Base-by-base conservation (phyloP, 2,797 vertebrate genomes). In the Melanotaenia maccullochi region DNA sequence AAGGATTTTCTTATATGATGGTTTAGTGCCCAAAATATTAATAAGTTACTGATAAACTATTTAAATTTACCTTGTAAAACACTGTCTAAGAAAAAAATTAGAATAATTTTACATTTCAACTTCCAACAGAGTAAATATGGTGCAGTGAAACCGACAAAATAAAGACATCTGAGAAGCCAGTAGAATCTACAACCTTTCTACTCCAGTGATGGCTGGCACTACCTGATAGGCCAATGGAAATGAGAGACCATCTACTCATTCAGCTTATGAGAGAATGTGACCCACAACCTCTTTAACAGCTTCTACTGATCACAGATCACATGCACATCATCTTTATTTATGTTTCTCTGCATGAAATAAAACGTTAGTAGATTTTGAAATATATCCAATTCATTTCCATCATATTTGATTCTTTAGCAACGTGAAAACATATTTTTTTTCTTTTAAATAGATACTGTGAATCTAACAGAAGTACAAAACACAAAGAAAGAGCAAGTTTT, bases 11-110 rank as follows among this genome's bases (percentile, higher is more conserved):
- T 25, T 32, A 7, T 20, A 9, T 36, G 32, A 5, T 0, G 42
- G 5, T 71, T 25, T 4, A 28, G 40, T 62, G 71, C 58, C 12
- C 14, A 47, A 12, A 3, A 63, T 60, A 25, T 20, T 68, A 56
- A 14, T 5, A 0, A 22, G 58, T 64, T 3, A 16, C n/a, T 22
- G 22, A 8, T 24, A 14, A 52, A 52, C 9, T 9, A 52, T 5
- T n/a, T 20, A 7, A 20, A 47, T n/a, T 44, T 20, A 44, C 42
- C 18, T 22, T 38, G 36, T 4, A 40, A 40, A 14, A 16, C 38
- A 40, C 11, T 38, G 6, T 35, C 35, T 9, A 38, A 38, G 3
- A 38, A 47, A 47, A 47, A 9, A 20, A 2, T 47, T 8, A 2
- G 6, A 47, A n/a, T n/a, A 11, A 7, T 22, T 18, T 49, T 49